phyloP scores from a whole-genome alignment of 37 sponge, comb jelly and placozoan species.

The Chondrosia reniformis region DNA sequence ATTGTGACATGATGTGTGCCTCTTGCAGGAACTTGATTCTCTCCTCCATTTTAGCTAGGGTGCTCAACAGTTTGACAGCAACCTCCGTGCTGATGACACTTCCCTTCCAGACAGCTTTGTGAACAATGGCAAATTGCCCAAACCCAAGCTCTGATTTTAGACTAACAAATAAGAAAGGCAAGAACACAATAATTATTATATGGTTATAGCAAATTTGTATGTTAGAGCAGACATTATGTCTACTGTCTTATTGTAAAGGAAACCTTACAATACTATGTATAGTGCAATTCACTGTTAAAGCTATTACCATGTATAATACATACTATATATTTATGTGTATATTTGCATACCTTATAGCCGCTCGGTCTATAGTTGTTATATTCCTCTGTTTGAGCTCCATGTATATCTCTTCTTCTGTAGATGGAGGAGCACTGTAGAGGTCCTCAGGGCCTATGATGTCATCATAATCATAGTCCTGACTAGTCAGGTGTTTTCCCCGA shows the following conservation, averaged over 20 bases:
- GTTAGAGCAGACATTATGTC: too few species aligned
- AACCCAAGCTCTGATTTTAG: too few species aligned
- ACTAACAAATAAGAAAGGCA: too few species aligned
- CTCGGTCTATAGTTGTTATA: not conserved
- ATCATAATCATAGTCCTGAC: not conserved
- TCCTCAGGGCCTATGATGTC: constrained; percentile 16
- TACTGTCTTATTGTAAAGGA: too few species aligned
- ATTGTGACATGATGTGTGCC: constrained; percentile 16
- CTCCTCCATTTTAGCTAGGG: not conserved
- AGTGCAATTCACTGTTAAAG: too few species aligned
- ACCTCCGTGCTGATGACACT: not conserved
- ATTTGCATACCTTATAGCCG: not conserved
- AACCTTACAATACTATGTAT: too few species aligned
- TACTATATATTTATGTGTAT: not conserved
- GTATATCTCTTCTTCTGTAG: constrained; percentile 12
- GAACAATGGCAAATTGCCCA: constrained; percentile 15
- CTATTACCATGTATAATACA: too few species aligned
- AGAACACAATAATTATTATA: too few species aligned
- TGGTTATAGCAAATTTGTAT: too few species aligned
- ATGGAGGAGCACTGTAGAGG: constrained; percentile 7
- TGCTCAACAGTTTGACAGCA: constrained; percentile 4
- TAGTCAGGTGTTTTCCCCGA: not conserved
- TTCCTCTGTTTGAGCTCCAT: constrained; percentile 13
- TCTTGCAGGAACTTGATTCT: constrained; percentile 21
- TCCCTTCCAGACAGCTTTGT: constrained; percentile 1